phyloP scores from a whole-genome alignment of 2,888 invertebrate species.

The Leucophenga maculata region DNA sequence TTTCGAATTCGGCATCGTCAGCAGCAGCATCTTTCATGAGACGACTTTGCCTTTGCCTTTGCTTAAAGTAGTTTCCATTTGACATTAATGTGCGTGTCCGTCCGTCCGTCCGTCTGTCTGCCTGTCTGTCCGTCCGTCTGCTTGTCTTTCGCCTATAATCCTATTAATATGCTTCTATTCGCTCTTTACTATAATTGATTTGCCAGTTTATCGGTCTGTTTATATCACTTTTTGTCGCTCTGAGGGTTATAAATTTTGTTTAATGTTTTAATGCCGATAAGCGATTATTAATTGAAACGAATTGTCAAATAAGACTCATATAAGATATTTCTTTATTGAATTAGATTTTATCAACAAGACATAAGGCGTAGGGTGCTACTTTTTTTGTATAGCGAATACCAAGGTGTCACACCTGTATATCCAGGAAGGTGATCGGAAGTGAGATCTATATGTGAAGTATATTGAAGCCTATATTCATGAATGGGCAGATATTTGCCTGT shows the following conservation, averaged over 20 bases:
- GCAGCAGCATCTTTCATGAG: not conserved
- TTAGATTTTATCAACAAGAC: too few relatives aligned
- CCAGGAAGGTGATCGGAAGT: too few relatives aligned
- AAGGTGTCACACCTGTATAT: too few relatives aligned
- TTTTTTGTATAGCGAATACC: too few relatives aligned
- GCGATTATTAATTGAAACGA: slow-evolving; percentile 33
- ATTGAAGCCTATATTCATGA: too few relatives aligned
- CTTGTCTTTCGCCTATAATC: not conserved
- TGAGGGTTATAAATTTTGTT: slow-evolving; percentile 33
- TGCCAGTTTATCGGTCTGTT: slow-evolving; percentile 16
- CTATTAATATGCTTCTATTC: not conserved
- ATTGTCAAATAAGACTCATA: not conserved
- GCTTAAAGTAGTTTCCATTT: not conserved
- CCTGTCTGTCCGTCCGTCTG: not conserved
- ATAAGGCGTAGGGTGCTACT: too few relatives aligned
- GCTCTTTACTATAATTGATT: slow-evolving; percentile 25
- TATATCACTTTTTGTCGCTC: too few relatives aligned
- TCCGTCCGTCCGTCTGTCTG: not conserved
- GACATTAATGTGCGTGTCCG: not conserved
- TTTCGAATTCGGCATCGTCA: too few relatives aligned
- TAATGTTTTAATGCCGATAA: slow-evolving; percentile 32
- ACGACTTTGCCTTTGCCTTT: not conserved
- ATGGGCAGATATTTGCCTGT: too few relatives aligned
- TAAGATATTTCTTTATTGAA: too few relatives aligned
- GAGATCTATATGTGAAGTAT: too few relatives aligned